Conservation (phyloP, 2,113 vertebrate species). For the Phaethornis superciliosus region DNA sequence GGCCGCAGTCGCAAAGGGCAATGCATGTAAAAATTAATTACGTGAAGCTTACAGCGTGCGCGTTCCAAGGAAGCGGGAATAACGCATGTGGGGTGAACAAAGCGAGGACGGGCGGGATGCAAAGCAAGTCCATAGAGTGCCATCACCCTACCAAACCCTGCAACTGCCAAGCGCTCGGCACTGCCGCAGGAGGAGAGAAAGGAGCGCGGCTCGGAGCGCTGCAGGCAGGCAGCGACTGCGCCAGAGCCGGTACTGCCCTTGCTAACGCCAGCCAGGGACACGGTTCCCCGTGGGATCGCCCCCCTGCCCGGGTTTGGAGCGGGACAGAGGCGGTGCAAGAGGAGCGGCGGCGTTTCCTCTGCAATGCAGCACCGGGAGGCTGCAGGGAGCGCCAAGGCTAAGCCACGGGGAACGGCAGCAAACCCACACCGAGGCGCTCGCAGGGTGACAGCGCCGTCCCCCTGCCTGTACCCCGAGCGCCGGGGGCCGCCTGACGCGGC, state of each 20-base stretch:
- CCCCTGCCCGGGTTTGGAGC: neutral
- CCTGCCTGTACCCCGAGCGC: neutral
- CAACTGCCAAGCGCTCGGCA: neutral
- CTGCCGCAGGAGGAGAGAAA: neutral
- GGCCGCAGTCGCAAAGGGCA: neutral
- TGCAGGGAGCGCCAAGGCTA: neutral
- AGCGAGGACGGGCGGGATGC: neutral
- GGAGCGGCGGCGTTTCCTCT: neutral
- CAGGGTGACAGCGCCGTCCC: too few species aligned
- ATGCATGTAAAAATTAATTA: neutral
- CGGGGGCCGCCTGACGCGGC: neutral
- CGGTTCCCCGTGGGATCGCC: rapidly evolving
- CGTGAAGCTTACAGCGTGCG: rapidly evolving
- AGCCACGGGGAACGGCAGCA: neutral
- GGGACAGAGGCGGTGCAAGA: neutral
- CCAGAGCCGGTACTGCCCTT: rapidly evolving
- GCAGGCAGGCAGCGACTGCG: neutral
- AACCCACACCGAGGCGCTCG: rapidly evolving
- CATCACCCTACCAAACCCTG: slow-evolving; percentile 32
- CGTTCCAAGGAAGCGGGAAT: neutral
- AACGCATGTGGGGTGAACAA: neutral
- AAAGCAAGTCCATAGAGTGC: neutral
- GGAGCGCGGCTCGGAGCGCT: neutral
- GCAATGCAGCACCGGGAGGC: slow-evolving; percentile 32
- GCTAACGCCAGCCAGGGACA: rapidly evolving